Base-by-base conservation (phyloP, 2,888 invertebrate species). In the Endotricha flammealis region DNA sequence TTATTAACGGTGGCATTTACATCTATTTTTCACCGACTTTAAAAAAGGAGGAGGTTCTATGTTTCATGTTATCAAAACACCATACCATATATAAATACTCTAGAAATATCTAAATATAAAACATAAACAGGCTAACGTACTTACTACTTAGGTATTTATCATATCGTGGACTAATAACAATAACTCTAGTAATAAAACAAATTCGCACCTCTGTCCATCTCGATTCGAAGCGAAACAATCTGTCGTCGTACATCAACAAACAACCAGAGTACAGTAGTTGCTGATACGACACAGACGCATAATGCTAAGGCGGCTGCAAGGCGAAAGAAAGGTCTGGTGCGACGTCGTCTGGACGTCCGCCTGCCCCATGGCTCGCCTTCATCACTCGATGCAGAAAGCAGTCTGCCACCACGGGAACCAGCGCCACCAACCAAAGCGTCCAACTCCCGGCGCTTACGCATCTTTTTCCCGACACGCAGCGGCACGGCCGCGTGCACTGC, bases 371-470 rank as follows among this genome's bases (percentile, higher is more conserved):
- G 91, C 87, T 81, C 91, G 64, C 86, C 85, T 32, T 86, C 86
- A 37, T 86, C 86, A 37, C 85, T 85, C 28, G 91, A 91, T 41
- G 92, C 86, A 31, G 92, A 88, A 56, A 90, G 83, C 50, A 92
- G 88, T 66, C 91, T 79, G 27, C 86, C 86, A 1, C 85, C 76
- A 3, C 88, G 65, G 13, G 78, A 76, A 1, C 75, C 83, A 14
- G 65, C 77, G 65, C 91, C 68, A 77, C 88, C 63, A 32, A 92
- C 92, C 36, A 93, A 72, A 27, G 93, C 93, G 67, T 93, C 93
- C 53, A 93, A 77, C 71, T 93, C 93, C 61, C 92, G 89, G 48
- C 93, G 88, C 66, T 93, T 93, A 62, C 91, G 88, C 92, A 93
- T 93, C 79, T 93, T 93, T 76, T 93, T 93, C 49, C 87, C 69